A percentile compares a stretch with the other conserved stretches of the same genome.
phyloP scores from a whole-genome alignment of 1,140 invertebrate genomes.

The Solen grandis region DNA sequence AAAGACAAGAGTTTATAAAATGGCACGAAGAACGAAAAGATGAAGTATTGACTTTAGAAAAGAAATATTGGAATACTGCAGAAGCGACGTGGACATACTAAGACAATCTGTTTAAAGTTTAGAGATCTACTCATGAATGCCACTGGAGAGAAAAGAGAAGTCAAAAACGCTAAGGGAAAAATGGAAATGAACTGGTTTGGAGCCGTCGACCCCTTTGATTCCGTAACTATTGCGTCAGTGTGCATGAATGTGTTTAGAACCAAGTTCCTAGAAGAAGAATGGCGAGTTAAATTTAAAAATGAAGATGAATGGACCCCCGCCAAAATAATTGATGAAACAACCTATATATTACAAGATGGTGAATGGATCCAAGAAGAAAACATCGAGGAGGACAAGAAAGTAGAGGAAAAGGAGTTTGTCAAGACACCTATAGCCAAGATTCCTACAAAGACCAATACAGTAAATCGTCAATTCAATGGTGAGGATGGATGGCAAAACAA shows the following conservation, averaged over 20 bases:
- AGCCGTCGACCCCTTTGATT: constrained; percentile 55
- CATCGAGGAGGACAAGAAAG: too few species aligned
- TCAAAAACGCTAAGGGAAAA: background rate
- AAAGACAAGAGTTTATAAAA: constrained; percentile 18
- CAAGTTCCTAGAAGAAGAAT: too few species aligned
- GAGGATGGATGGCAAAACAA: background rate
- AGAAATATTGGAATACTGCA: too few species aligned
- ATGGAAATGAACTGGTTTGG: background rate
- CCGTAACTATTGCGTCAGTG: constrained; percentile 51
- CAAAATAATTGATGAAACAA: too few species aligned
- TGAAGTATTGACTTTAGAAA: constrained; percentile 45
- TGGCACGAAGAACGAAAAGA: constrained; percentile 44
- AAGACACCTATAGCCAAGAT: background rate
- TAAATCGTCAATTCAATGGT: constrained; percentile 9
- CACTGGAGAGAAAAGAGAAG: constrained; percentile 4
- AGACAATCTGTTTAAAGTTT: constrained; percentile 40
- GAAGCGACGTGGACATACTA: constrained; percentile 31
- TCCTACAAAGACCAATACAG: background rate
- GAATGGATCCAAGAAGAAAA: too few species aligned
- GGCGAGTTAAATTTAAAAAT: too few species aligned
- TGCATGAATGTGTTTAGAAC: constrained; percentile 46
- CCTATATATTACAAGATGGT: too few species aligned
- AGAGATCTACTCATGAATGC: constrained; percentile 42
- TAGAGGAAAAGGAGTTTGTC: background rate
- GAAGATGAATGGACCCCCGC: too few species aligned